These are phyloP conservation scores for Sprattus sprattus DNA, from an alignment of 2,113 vertebrate species.

Conservation along the genomic window DNA sequence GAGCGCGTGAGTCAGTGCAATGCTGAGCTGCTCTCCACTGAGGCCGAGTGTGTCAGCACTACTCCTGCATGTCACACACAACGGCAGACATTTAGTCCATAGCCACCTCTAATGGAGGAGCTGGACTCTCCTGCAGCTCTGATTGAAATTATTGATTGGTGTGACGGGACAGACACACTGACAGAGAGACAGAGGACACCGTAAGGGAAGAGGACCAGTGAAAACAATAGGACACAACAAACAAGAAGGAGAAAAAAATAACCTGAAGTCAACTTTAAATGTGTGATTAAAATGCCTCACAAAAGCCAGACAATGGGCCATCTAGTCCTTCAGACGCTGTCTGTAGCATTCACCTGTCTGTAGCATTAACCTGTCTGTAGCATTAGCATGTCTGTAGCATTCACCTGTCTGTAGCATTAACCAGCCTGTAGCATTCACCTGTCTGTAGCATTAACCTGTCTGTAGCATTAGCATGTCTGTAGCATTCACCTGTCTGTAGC, in stretches of 20 bases:
- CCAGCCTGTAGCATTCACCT: too few relatives aligned
- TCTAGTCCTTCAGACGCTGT: too few relatives aligned
- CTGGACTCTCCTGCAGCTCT: not conserved
- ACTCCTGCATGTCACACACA: not conserved
- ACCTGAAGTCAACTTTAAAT: too few relatives aligned
- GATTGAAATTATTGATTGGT: not conserved
- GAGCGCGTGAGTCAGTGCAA: not conserved
- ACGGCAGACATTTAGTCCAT: not conserved
- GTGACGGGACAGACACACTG: slow-evolving; percentile 15
- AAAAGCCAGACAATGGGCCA: too few relatives aligned
- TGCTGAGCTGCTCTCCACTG: not conserved
- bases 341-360: too few relatives aligned
- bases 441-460: too few relatives aligned
- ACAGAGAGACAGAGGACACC: slow-evolving; percentile 14
- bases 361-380: too few relatives aligned
- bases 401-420: too few relatives aligned
- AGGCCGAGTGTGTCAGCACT: not conserved
- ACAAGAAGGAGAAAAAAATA: not conserved
- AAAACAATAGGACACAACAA: not conserved
- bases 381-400: too few relatives aligned
- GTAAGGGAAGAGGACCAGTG: not conserved
- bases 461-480: too few relatives aligned
- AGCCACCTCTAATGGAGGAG: not conserved
- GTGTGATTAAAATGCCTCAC: not conserved
- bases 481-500: too few relatives aligned